Base-by-base conservation (phyloP, 2,113 vertebrate species). In the Phrynocephalus versicolor region DNA sequence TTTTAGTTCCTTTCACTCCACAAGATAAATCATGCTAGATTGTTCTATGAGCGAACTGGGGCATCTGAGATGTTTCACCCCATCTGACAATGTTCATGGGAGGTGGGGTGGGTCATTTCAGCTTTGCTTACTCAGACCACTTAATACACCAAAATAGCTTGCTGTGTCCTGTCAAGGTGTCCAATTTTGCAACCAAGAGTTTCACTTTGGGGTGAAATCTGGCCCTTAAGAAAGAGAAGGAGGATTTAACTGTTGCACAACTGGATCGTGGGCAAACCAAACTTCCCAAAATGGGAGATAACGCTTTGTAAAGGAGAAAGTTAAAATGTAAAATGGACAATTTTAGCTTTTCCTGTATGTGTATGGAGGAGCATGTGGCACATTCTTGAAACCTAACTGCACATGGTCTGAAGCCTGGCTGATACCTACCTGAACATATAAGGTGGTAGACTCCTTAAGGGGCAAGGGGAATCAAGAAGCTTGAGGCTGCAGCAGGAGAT, bases 11-110 rank as follows among this genome's bases (percentile, higher is more conserved):
- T 92, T 94, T 94, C 91, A 90, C 78, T 94, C 60, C 81, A 89
- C 87, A 94, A 93, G 91, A 93, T 89, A 94, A 94, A 93, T 94
- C 85, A 92, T 92, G 87, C 90, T 95, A 79, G 90, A 93, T 93
- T 88, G 86, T 84, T 82, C 75, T 94, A 9, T 91, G 88, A 93
- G 86, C 89, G 87, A 95, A 94, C 33, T 93, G 82, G 93, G 86
- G 88, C 92, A 90, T 72, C 60, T 88, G 83, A 92, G 85, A 90
- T 85, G 90, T 73, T 94, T 89, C 82, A 79, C 33, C n/a, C n/a
- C 27, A n/a, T 79, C 88, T 89, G 82, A 92, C 89, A 89, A 88
- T 65, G 64, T 91, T 90, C 81, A 60, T 60, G 62, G 82, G 27
- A 51, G 55, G 45, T 30, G 86, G 72, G 77, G 90, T n/a, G n/a